A percentile compares a stretch with the other conserved stretches of the same genome.
Conservation (phyloP, 2,888 invertebrate species). For the Lomographa bimaculata region DNA sequence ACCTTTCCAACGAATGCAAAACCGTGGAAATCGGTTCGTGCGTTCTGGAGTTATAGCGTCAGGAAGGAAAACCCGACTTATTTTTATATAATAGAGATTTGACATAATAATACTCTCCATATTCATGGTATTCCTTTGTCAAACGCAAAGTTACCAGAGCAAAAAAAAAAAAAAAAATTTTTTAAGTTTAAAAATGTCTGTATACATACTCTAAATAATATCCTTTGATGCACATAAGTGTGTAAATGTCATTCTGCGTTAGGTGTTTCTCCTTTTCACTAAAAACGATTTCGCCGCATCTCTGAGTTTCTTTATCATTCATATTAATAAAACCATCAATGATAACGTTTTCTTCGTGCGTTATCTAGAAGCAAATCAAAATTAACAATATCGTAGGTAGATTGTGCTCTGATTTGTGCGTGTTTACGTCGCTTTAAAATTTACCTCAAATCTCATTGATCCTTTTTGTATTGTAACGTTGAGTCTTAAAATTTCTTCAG, state of each 20-base stretch:
- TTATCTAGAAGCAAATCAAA: conserved; percentile 13
- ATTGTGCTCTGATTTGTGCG: too few relatives aligned
- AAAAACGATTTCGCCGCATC: background rate
- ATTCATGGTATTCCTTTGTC: too few relatives aligned
- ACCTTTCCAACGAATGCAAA: too few relatives aligned
- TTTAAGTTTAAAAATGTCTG: background rate
- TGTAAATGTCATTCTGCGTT: conserved; percentile 18
- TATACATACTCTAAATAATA: conserved; percentile 19
- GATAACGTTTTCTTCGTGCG: background rate
- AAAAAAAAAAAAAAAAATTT: background rate
- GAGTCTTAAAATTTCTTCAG: conserved; percentile 9
- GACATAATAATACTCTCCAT: too few relatives aligned
- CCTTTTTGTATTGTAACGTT: conserved; percentile 15
- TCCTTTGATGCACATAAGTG: conserved; percentile 15
- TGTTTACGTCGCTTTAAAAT: too few relatives aligned
- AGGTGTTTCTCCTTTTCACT: conserved; percentile 12
- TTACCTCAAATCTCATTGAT: conserved; percentile 20
- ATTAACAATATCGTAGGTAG: too few relatives aligned
- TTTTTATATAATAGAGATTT: too few relatives aligned
- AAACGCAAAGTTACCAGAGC: too few relatives aligned
- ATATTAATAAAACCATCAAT: conserved; percentile 10
- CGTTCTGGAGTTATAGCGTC: too few relatives aligned
- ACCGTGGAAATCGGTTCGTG: too few relatives aligned
- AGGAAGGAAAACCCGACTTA: too few relatives aligned
- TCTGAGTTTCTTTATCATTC: background rate